Base-by-base conservation (phyloP, 1,140 invertebrate species). In the Meloidogyne exigua region DNA sequence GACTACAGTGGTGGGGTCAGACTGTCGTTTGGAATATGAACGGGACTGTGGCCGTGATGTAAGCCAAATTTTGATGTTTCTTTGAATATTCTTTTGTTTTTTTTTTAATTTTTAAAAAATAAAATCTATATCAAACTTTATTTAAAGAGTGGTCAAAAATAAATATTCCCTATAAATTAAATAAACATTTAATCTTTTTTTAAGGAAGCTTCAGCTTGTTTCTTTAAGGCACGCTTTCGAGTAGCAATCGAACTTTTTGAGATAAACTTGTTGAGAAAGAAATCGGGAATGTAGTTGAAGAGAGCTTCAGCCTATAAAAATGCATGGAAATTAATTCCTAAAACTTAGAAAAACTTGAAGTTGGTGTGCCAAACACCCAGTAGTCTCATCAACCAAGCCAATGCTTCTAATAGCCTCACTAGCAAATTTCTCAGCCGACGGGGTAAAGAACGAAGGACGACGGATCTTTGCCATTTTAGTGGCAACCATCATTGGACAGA, bases 381-480 rank as follows among this genome's bases (percentile, higher is more conserved):
- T 85, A n/a, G 84, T 85, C 57, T 85, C 85, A 26, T 39, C 74
- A 62, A 71, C 68, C 23, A 76, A 44, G 18, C 84, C 84, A 70
- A 86, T 81, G 18, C 85, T 84, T 21, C 78, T 72, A 32, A 86
- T 23, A 4, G 84, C 84, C 18, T 78, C 49, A 3, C 36, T 39
- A 21, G 72, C 81, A 65, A 82, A 86, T 1, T 76, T 28, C 7
- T 68, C 76, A 4, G 82, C 69, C 23, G 72, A 68, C 2, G 85
- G 85, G 21, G 72, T 78, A 65, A 86, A 87, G 63, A 86, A 83
- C 9, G 85, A 86, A 3, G 81, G 49, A 13, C 77, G 67, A 62
- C 74, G 76, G n/a, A 83, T 77, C 65, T 86, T 83, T 23, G 81
- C 68, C 84, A 86, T 86, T 68, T 87, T 86, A 4, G 85, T 86